Evolutionary conservation across 2,797 vertebrate species (phyloP).

Genomic region (Pteronotus mesoamericanus): DNA sequence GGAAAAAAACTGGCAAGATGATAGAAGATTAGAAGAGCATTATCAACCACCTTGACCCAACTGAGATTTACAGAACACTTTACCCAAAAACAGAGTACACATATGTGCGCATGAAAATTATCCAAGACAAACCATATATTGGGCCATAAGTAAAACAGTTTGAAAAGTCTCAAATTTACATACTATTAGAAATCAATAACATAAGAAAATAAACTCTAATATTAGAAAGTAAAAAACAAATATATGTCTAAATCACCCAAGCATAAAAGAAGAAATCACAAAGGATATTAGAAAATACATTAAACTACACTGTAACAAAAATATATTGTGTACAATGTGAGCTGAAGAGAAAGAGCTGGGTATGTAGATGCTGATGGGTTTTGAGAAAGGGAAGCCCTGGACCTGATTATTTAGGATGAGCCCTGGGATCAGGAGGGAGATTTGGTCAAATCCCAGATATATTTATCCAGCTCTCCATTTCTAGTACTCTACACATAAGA

Average conservation of each 20-base stretch:
- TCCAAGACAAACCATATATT: not conserved
- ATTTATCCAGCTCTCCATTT: not conserved
- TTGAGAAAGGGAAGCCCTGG: not conserved
- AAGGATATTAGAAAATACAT: not conserved
- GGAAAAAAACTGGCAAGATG: not conserved
- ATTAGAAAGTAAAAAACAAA: not conserved
- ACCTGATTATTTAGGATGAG: not conserved
- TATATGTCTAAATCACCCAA: not conserved
- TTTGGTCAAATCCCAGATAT: not conserved
- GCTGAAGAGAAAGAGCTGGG: not conserved
- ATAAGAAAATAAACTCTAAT: not conserved
- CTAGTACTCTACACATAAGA: not conserved
- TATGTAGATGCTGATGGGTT: not conserved
- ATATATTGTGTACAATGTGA: not conserved
- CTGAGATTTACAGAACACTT: not conserved
- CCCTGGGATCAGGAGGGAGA: not conserved
- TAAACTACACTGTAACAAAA: not conserved
- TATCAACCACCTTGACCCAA: not conserved
- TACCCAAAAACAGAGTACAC: not conserved
- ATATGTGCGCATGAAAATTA: not conserved
- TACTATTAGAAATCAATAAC: slow-evolving; percentile 1
- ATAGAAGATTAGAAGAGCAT: not conserved
- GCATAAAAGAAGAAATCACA: not conserved
- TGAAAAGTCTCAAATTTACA: slow-evolving; percentile 1
- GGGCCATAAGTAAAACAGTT: not conserved